Evolutionary conservation across 2,888 invertebrate genomes (phyloP).

Genomic region (Tiliacea citrago): DNA sequence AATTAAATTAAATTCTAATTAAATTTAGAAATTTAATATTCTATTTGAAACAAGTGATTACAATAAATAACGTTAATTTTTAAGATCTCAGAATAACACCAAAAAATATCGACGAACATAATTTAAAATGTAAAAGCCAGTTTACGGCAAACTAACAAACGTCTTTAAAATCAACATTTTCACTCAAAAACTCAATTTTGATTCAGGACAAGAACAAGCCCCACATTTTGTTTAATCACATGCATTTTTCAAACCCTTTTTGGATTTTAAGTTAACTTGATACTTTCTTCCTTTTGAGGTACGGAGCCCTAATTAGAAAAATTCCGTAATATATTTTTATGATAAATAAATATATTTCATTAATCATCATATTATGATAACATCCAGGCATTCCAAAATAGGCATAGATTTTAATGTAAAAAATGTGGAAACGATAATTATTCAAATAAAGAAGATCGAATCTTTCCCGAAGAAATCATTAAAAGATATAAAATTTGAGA

Average conservation of each 20-base stretch:
- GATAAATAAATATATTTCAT: not conserved
- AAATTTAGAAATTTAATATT: too few relatives aligned
- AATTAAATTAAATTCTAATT: too few relatives aligned
- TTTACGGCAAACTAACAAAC: constrained; percentile 10
- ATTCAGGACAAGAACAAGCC: constrained; percentile 65
- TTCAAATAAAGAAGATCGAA: constrained; percentile 24
- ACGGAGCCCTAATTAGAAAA: not conserved
- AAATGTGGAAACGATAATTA: constrained; percentile 1
- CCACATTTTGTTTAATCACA: constrained; percentile 62
- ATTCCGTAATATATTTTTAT: not conserved
- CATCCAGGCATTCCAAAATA: not conserved
- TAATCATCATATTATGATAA: not conserved
- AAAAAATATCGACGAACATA: not conserved
- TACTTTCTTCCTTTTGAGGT: constrained; percentile 31
- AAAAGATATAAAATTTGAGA: constrained; percentile 22
- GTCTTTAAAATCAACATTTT: constrained; percentile 9
- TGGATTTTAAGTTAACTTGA: constrained; percentile 43
- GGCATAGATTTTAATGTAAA: too few relatives aligned
- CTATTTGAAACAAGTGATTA: not conserved
- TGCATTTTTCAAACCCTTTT: constrained; percentile 55
- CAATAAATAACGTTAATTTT: not conserved
- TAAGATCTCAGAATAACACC: not conserved
- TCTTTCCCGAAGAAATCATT: constrained; percentile 38
- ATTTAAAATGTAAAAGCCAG: constrained; percentile 17
- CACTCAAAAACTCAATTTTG: constrained; percentile 49